Evolutionary conservation across 2,888 invertebrate species (phyloP), one percentile per base, ranked within the genome.

Genomic region (Halictus quadricinctus): DNA sequence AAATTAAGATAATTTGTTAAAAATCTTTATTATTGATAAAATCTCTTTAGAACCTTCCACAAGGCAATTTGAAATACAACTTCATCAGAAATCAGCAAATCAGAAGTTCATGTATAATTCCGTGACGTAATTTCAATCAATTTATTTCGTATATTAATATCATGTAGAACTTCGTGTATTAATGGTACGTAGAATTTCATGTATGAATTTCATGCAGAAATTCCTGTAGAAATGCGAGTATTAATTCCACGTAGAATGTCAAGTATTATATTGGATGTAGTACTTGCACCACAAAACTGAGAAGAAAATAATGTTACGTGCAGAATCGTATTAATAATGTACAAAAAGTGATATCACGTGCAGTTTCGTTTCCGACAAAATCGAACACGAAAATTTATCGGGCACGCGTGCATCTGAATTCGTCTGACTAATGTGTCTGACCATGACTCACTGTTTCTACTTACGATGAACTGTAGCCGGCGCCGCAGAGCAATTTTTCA

Each of bases 381-480:
- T 66, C 66, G 66, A 66, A 66, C 66, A 18, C 18, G 36, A 10
- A 15, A 66, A 66, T 66, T 66, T 66, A 66, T 66, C 66, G 66
- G 36, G 36, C 36, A 66, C 48, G 73, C 73, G 73, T 73, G 73
- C 50, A 36, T 50, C 73, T 73, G 73, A 50, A 50, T 73, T 36
- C 36, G 36, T 66, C 66, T 66, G 66, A 66, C 36, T 66, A 66
- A 66, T 66, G 66, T 29, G 66, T 36, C 66, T 36, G 66, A 2
- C 66, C 36, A 18, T 66, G 66, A 66, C 66, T 66, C 13, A 29
- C 66, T 66, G 66, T 36, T 66, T 66, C 66, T 36, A 66, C 66
- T 66, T 36, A 36, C 29, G 25, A 60, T 18, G 66, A 18, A 66
- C 29, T 18, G 13, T 60, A 60, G 18, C 8, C 15, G 18, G 18